phyloP scores from a whole-genome alignment of 2,797 vertebrate genomes.

The Propithecus deckenii region DNA sequence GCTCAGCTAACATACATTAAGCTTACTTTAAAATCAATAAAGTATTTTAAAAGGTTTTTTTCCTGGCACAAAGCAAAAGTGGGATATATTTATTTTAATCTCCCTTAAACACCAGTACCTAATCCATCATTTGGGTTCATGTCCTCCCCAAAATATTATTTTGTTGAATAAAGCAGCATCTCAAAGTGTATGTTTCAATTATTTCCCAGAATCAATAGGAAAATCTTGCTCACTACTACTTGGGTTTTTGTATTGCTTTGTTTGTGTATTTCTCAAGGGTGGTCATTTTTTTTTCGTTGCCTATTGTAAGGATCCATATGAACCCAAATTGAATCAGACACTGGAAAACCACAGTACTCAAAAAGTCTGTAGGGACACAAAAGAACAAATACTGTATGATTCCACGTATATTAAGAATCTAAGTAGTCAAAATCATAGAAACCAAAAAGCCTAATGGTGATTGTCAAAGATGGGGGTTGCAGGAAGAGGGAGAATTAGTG shows the following conservation, averaged over 20 bases:
- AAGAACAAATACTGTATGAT: not conserved
- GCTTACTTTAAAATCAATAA: slow-evolving; percentile 79
- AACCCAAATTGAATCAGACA: not conserved
- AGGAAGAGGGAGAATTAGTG: not conserved
- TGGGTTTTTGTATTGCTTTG: not conserved
- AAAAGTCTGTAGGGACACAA: not conserved
- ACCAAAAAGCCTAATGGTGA: not conserved
- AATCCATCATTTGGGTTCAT: slow-evolving; percentile 58
- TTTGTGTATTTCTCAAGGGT: not conserved
- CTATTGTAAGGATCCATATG: not conserved
- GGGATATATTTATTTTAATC: slow-evolving; percentile 74
- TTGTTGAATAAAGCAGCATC: slow-evolving; percentile 46
- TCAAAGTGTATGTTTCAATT: slow-evolving; percentile 46
- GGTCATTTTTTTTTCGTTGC: not conserved
- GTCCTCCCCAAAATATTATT: not conserved
- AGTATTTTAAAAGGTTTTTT: slow-evolving; percentile 66
- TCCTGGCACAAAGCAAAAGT: slow-evolving; percentile 49
- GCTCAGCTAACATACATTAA: slow-evolving; percentile 78
- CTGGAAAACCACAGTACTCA: not conserved
- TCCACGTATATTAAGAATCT: not conserved
- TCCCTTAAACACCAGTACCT: slow-evolving; percentile 42
- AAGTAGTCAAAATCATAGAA: not conserved
- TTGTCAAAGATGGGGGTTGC: not conserved
- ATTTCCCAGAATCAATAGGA: not conserved
- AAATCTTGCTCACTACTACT: not conserved